phyloP scores from a whole-genome alignment of 2,113 vertebrate species.

The Malurus alboscapulatus region DNA sequence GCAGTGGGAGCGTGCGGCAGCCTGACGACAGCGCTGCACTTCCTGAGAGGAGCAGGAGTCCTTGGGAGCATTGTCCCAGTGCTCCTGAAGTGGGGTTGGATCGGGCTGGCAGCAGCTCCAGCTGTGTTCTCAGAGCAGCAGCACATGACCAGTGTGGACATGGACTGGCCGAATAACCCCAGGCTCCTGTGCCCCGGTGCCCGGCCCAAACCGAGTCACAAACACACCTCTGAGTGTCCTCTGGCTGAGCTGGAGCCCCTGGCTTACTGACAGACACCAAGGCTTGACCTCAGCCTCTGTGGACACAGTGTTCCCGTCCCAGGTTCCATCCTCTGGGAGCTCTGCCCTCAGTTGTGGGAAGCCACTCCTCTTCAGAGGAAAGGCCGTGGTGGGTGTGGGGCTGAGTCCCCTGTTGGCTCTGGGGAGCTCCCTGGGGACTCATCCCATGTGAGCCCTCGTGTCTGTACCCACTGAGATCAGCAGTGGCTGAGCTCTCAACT shows the following conservation, averaged over 20 bases:
- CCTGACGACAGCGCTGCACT: background rate
- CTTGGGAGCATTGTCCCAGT: background rate
- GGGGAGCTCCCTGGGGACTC: background rate
- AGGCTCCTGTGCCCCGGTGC: background rate
- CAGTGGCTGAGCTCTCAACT: background rate
- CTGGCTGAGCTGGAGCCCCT: background rate
- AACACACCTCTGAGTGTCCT: accelerated
- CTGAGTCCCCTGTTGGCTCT: background rate
- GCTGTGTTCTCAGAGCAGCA: background rate
- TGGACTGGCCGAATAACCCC: accelerated
- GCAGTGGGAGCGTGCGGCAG: accelerated
- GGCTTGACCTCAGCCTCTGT: background rate
- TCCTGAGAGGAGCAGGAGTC: accelerated
- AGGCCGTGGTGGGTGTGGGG: background rate
- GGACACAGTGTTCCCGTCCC: background rate
- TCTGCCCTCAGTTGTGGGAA: background rate
- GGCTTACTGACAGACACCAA: background rate
- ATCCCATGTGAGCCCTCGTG: too few species aligned
- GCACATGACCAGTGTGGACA: accelerated
- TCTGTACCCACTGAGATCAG: background rate
- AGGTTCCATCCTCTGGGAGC: background rate
- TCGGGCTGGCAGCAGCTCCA: background rate
- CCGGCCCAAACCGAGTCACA: accelerated
- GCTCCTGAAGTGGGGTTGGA: background rate
- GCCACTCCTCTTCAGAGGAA: background rate